phyloP scores from a whole-genome alignment of 2,888 invertebrate genomes.

The Glyphotaelius pellucidus region DNA sequence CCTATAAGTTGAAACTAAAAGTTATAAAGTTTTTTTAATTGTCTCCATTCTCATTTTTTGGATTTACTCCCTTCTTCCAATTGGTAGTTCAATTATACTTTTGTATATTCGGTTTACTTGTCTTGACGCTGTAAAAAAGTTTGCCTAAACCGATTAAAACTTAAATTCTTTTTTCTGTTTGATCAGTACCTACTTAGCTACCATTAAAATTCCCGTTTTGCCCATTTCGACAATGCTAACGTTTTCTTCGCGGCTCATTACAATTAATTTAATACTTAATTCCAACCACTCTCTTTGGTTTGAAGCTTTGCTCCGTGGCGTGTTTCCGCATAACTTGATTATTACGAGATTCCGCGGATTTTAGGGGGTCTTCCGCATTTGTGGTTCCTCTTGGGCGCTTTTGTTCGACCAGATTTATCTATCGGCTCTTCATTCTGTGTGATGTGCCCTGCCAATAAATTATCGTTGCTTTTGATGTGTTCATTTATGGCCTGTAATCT shows the following conservation, averaged over 20 bases:
- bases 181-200: not conserved
- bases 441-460: not conserved
- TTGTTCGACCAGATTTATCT: not conserved
- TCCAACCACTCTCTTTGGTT: not conserved
- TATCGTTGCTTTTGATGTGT: not conserved
- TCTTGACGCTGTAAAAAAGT: not conserved
- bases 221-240: not conserved
- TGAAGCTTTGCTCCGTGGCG: not conserved
- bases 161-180: not conserved
- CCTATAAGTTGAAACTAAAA: too few species aligned
- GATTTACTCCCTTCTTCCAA: too few species aligned
- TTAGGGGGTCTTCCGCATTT: not conserved
- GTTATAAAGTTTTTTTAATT: too few species aligned
- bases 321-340: not conserved
- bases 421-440: not conserved
- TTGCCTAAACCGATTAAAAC: not conserved
- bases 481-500: not conserved
- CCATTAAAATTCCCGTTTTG: not conserved
- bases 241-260: not conserved
- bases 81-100: not conserved
- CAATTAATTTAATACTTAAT: not conserved
- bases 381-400: not conserved
- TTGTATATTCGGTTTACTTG: not conserved
- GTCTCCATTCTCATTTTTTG: too few species aligned
- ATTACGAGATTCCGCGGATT: not conserved